A percentile compares a stretch with the other conserved stretches of the same genome.
Conservation (phyloP, 2,113 vertebrate species). For the Otocyon megalotis region DNA sequence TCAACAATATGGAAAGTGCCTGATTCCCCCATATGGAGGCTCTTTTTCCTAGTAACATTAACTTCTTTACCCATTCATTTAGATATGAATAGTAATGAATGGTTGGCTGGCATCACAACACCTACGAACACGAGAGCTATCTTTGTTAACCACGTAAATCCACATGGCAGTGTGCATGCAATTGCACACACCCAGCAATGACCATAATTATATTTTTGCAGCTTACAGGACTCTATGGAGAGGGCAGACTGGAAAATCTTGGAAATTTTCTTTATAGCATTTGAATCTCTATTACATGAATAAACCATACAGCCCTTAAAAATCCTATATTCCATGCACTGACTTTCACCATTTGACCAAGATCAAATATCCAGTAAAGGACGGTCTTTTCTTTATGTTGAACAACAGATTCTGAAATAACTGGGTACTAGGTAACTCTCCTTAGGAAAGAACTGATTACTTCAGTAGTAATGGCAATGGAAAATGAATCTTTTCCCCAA, state of each 20-base stretch:
- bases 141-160: neutral
- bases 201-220: neutral
- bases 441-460: neutral
- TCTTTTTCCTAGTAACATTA: neutral
- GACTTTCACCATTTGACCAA: conserved; percentile 4
- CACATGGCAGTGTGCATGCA: neutral
- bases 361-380: neutral
- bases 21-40: neutral
- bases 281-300: neutral
- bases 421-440: neutral
- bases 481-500: neutral
- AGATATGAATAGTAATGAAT: neutral
- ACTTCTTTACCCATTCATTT: neutral
- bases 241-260: neutral
- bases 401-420: conserved; percentile 30
- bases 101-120: neutral
- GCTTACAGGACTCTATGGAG: neutral
- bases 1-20: neutral
- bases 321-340: neutral
- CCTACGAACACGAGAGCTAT: neutral
- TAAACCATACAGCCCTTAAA: neutral
- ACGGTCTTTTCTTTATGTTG: neutral
- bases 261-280: neutral
- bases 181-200: neutral
- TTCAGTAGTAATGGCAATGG: neutral